Percentiles rank a stretch among this genome's conserved stretches.
phyloP scores from a whole-genome alignment of 2,797 vertebrate species.

The Typhlichthys subterraneus region DNA sequence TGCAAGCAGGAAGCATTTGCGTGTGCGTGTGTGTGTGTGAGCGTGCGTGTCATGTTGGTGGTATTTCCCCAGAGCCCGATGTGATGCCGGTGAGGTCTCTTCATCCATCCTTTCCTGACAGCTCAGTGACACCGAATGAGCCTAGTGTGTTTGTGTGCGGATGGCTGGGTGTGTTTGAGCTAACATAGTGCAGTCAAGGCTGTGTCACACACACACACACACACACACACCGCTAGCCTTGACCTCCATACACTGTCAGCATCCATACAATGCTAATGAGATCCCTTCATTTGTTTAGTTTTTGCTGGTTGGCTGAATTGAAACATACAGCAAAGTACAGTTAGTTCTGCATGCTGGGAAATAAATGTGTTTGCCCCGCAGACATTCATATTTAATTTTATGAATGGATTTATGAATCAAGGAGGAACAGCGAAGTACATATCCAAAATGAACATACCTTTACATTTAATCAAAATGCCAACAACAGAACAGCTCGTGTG shows the following conservation, averaged over 20 bases:
- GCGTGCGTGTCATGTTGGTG: conserved; percentile 48
- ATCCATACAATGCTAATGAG: conserved; percentile 61
- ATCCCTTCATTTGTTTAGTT: conserved; percentile 18
- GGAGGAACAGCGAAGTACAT: too few relatives aligned
- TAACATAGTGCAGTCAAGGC: conserved; percentile 36
- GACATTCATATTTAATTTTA: too few relatives aligned
- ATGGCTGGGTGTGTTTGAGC: conserved; percentile 10
- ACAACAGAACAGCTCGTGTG: background rate
- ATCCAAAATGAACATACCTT: too few relatives aligned
- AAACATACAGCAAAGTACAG: background rate
- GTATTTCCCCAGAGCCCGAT: conserved; percentile 74
- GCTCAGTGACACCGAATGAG: conserved; percentile 53
- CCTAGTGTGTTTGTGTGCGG: background rate
- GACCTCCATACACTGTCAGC: conserved; percentile 65
- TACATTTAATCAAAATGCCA: too few relatives aligned
- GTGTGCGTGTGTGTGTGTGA: conserved; percentile 21
- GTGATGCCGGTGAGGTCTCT: conserved; percentile 72
- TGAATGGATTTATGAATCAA: too few relatives aligned
- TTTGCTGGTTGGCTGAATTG: background rate
- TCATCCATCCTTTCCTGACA: conserved; percentile 76
- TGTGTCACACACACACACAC: conserved; percentile 23
- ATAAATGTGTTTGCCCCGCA: too few relatives aligned
- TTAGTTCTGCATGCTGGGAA: background rate
- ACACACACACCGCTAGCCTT: conserved; percentile 55
- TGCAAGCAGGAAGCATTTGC: background rate